Conservation (phyloP, 2,797 vertebrate genomes). For the Mallotus villosus region DNA sequence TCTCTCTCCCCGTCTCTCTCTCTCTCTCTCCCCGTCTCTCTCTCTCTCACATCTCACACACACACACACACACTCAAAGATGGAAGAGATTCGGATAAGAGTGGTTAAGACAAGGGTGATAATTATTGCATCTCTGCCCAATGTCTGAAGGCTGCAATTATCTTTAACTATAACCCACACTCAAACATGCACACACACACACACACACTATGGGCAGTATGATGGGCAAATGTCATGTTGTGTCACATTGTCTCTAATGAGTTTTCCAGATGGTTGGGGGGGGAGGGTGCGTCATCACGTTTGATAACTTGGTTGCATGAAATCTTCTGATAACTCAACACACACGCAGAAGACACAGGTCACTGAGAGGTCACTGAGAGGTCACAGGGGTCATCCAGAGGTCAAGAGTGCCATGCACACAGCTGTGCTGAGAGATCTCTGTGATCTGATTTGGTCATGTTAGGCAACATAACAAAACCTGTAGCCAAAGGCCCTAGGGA, state of each 20-base stretch:
- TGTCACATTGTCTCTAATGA: conserved; percentile 22
- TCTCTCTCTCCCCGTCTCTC: conserved; percentile 5
- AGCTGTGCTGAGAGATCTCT: not conserved
- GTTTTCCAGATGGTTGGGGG: not conserved
- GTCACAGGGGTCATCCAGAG: not conserved
- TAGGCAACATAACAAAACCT: no score
- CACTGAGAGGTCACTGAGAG: not conserved
- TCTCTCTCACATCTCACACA: no score
- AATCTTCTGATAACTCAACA: not conserved
- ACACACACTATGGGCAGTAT: conserved; percentile 40
- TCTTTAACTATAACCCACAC: conserved; percentile 27
- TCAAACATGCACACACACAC: not conserved
- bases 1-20: not conserved
- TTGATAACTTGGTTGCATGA: not conserved
- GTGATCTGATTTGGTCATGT: not conserved
- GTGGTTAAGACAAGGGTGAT: conserved; percentile 4
- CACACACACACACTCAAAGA: not conserved
- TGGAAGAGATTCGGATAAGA: conserved; percentile 11
- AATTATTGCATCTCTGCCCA: conserved; percentile 24
- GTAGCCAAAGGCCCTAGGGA: not conserved
- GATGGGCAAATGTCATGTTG: conserved; percentile 29
- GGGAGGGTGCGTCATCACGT: not conserved
- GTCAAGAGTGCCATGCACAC: not conserved
- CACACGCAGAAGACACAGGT: not conserved
- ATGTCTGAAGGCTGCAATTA: conserved; percentile 38